Base-by-base conservation (phyloP, 2,888 invertebrate species). In the Folsomia manolachei region DNA sequence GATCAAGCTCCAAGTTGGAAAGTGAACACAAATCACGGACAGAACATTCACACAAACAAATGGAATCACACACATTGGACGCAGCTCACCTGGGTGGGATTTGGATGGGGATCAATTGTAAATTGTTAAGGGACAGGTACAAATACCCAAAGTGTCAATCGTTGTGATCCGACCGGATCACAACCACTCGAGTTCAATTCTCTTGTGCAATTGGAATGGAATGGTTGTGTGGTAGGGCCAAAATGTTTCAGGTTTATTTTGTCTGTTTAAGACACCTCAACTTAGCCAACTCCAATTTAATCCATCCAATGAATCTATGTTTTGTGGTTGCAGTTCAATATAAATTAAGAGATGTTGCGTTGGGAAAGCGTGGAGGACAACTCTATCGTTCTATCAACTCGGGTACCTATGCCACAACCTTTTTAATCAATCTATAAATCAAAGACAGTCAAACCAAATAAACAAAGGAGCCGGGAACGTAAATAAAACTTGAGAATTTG, bases 131-230 rank as follows among this genome's bases (percentile, higher is more conserved):
- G 56, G 67, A 67, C 67, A 56, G 23, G 23, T 67, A 25, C 67
- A 67, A 67, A 60, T 67, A 56, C 56, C 56, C 19, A 52, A 56
- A 67, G 67, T 67, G 67, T 67, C 67, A 67, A 67, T 67, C 67
- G 19, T 19, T 51, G 51, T 2, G 62, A 24, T n/a, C 60, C 60
- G 60, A 25, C 63, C 18, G 24, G 23, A 7, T 63, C 19, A 25
- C 2, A 23, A 19, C 63, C 63, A 63, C 24, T 56, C n/a, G n/a
- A n/a, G n/a, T n/a, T n/a, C n/a, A n/a, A n/a, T n/a, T n/a, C n/a
- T n/a, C n/a, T n/a, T n/a, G n/a, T n/a, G n/a, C n/a, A n/a, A n/a
- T n/a, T n/a, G n/a, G n/a, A n/a, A n/a, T n/a, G n/a, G 39, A 39
- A 39, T 39, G 7, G 39, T 14, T 4, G 39, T 39, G 39, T 39